A percentile compares a stretch with the other conserved stretches of the same genome.
Conservation (phyloP, 2,888 invertebrate genomes). For the Synanthedon vespiformis region DNA sequence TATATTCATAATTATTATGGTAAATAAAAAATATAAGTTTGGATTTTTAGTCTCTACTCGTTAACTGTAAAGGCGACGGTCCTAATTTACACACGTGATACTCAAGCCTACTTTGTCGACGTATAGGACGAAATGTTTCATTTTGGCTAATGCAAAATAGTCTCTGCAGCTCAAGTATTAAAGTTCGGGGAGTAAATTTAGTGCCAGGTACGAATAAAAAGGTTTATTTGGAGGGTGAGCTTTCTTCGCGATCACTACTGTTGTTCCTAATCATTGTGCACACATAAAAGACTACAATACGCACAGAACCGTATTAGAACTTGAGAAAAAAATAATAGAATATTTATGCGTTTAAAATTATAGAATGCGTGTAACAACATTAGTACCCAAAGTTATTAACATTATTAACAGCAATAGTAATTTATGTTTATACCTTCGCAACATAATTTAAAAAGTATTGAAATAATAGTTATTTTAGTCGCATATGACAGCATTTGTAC, state of each 20-base stretch:
- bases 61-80: conserved; percentile 24
- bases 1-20: too few species aligned
- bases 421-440: too few species aligned
- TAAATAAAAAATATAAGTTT: too few species aligned
- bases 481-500: too few species aligned
- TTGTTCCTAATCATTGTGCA: conserved; percentile 35
- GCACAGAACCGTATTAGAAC: conserved; percentile 30
- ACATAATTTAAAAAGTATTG: too few species aligned
- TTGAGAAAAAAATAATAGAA: background rate
- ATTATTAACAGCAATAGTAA: too few species aligned
- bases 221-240: conserved; percentile 50
- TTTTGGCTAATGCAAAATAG: conserved; percentile 24
- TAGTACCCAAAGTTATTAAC: too few species aligned
- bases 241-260: conserved; percentile 57
- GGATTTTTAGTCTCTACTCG: too few species aligned
- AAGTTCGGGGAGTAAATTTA: conserved; percentile 14
- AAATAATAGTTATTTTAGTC: too few species aligned
- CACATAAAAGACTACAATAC: conserved; percentile 44
- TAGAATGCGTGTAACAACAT: too few species aligned
- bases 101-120: conserved; percentile 21
- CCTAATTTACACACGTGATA: conserved; percentile 16
- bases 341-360: too few species aligned
- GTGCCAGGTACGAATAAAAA: conserved; percentile 31
- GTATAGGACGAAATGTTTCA: conserved; percentile 13
- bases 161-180: conserved; percentile 20